A percentile compares a stretch with the other conserved stretches of the same genome.
These are phyloP conservation scores for Baryphthengus martii DNA, from an alignment of 2,113 vertebrate genomes.

Conservation along the genomic window DNA sequence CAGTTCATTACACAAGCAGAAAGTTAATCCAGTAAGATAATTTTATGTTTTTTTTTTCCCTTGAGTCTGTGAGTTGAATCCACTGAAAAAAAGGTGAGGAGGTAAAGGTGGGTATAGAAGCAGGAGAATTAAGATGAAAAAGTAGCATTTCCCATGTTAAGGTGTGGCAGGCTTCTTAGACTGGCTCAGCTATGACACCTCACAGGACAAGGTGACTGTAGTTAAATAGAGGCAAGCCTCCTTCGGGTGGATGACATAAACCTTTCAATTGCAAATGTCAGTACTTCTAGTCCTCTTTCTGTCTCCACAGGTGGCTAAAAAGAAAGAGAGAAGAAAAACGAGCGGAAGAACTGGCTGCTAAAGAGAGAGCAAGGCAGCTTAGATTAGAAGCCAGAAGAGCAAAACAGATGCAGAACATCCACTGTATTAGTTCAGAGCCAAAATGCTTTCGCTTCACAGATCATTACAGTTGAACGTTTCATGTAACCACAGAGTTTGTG, in stretches of 20 bases:
- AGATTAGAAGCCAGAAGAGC: slow-evolving; percentile 83
- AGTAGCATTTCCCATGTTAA: not conserved
- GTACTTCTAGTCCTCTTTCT: not conserved
- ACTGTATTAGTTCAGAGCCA: slow-evolving; percentile 73
- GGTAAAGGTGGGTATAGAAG: not conserved
- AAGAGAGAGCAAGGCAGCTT: slow-evolving; percentile 83
- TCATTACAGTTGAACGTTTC: slow-evolving; percentile 75
- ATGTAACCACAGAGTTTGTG: slow-evolving; percentile 24
- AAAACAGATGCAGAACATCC: slow-evolving; percentile 79
- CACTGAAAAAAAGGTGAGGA: not conserved
- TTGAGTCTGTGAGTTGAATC: not conserved
- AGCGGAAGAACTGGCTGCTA: slow-evolving; percentile 81
- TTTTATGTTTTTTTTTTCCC: not conserved
- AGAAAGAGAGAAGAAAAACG: slow-evolving; percentile 86
- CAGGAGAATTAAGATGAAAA: not conserved
- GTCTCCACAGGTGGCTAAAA: slow-evolving; percentile 85
- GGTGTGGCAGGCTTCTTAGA: not conserved
- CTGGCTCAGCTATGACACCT: not conserved
- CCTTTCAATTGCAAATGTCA: not conserved
- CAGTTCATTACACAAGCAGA: not conserved
- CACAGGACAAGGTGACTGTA: not conserved
- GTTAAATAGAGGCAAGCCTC: not conserved
- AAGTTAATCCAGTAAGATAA: not conserved
- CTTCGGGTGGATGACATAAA: not conserved
- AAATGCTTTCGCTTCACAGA: slow-evolving; percentile 82